Evolutionary conservation across 2,113 vertebrate species (phyloP).

Genomic region (Pelusios castaneus): DNA sequence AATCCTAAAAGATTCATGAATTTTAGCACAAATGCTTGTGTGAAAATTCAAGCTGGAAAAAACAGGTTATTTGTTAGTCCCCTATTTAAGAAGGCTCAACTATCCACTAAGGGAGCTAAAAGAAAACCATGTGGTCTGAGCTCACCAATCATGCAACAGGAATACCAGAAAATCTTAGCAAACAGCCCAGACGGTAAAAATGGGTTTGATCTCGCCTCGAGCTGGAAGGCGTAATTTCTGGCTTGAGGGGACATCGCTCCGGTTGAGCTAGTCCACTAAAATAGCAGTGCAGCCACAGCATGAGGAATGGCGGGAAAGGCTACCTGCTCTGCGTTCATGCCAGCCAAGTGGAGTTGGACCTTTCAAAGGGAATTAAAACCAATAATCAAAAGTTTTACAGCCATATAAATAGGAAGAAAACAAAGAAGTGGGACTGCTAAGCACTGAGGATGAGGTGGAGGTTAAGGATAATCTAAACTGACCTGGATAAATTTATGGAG

Average conservation of each 20-base stretch:
- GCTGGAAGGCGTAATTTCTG: neutral
- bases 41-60: neutral
- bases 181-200: neutral
- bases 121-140: neutral
- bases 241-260: neutral
- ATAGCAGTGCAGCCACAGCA: no score
- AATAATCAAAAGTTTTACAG: no score
- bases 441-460: no score
- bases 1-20: rapidly evolving
- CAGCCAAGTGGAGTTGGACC: no score
- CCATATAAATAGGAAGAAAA: no score
- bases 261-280: no score
- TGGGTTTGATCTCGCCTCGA: neutral
- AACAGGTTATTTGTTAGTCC: neutral
- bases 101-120: neutral
- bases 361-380: no score
- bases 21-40: neutral
- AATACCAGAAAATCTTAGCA: neutral
- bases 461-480: no score
- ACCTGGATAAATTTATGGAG: no score
- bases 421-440: no score
- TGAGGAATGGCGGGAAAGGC: no score
- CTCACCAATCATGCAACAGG: neutral
- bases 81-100: neutral
- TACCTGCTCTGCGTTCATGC: no score